phyloP scores from a whole-genome alignment of 2,888 invertebrate genomes.

The Noctua janthe region DNA sequence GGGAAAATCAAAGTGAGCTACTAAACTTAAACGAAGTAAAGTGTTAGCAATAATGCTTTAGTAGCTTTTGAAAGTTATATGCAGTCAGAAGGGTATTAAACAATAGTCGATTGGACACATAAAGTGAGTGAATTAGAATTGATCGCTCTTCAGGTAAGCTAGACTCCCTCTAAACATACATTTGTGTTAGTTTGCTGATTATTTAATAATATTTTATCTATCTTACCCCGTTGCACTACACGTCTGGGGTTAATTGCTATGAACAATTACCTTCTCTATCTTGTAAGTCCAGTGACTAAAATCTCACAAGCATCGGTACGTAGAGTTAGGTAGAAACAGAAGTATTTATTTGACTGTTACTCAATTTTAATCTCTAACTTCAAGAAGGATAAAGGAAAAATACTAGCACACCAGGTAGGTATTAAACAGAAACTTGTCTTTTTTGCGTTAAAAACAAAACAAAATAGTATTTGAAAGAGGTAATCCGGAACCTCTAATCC shows the following conservation, averaged over 20 bases:
- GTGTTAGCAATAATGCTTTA: not conserved
- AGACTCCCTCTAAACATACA: not conserved
- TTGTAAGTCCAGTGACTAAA: not conserved
- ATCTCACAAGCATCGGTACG: not conserved
- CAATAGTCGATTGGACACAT: not conserved
- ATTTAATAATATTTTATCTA: not conserved
- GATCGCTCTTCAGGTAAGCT: not conserved
- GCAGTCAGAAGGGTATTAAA: not conserved
- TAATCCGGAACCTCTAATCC: too few species aligned
- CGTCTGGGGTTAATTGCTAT: not conserved
- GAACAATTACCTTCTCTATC: not conserved
- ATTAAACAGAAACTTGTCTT: not conserved
- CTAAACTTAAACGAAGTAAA: slow-evolving; percentile 3
- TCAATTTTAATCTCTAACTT: not conserved
- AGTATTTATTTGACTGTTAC: too few species aligned
- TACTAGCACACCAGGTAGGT: not conserved
- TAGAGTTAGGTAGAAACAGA: not conserved
- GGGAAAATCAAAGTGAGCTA: slow-evolving; percentile 31
- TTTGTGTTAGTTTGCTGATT: not conserved
- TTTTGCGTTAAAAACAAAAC: too few species aligned
- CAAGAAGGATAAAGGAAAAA: not conserved
- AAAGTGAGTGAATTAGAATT: not conserved
- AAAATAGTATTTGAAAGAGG: too few species aligned
- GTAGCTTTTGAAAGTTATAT: not conserved
- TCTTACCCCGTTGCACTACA: not conserved